A percentile compares a stretch with the other conserved stretches of the same genome.
Conservation (phyloP, 2,113 vertebrate genomes). For the Seriola rivoliana region DNA sequence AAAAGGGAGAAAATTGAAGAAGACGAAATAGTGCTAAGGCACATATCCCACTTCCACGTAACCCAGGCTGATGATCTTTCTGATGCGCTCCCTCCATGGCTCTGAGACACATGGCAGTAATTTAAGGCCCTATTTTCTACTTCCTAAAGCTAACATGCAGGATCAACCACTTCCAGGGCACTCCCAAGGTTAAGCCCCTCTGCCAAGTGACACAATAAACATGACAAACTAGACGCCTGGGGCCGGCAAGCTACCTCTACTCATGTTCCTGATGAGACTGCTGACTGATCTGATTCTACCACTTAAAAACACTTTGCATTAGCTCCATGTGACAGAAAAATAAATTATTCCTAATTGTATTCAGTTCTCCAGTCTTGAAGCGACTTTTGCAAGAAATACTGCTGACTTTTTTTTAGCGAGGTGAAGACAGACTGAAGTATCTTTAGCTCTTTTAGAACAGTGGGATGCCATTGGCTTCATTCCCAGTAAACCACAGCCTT, state of each 20-base stretch:
- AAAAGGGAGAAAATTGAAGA: slow-evolving; percentile 54
- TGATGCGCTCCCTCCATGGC: slow-evolving; percentile 82
- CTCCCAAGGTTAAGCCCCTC: slow-evolving; percentile 82
- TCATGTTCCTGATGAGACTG: slow-evolving; percentile 62
- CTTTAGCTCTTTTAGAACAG: slow-evolving; percentile 47
- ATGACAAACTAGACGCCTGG: slow-evolving; percentile 75
- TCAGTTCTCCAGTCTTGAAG: slow-evolving; percentile 24
- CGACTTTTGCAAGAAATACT: slow-evolving; percentile 36
- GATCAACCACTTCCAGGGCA: slow-evolving; percentile 83
- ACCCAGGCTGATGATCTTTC: slow-evolving; percentile 76
- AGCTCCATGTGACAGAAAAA: slow-evolving; percentile 43
- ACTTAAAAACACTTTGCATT: slow-evolving; percentile 63
- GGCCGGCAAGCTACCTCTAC: slow-evolving; percentile 52
- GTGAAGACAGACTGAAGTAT: slow-evolving; percentile 61
- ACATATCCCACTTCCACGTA: slow-evolving; percentile 77
- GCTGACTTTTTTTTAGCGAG: slow-evolving; percentile 40
- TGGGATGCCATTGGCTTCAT: slow-evolving; percentile 41
- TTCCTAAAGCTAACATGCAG: slow-evolving; percentile 85
- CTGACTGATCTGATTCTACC: slow-evolving; percentile 65
- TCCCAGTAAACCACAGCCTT: slow-evolving; percentile 55
- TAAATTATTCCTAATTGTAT: slow-evolving; percentile 41
- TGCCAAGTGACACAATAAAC: slow-evolving; percentile 82
- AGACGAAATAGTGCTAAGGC: slow-evolving; percentile 40
- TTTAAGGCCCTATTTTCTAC: slow-evolving; percentile 87
- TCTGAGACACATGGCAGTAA: slow-evolving; percentile 89